Conservation (phyloP, 1,140 invertebrate species). For the Drosophila murphyi region DNA sequence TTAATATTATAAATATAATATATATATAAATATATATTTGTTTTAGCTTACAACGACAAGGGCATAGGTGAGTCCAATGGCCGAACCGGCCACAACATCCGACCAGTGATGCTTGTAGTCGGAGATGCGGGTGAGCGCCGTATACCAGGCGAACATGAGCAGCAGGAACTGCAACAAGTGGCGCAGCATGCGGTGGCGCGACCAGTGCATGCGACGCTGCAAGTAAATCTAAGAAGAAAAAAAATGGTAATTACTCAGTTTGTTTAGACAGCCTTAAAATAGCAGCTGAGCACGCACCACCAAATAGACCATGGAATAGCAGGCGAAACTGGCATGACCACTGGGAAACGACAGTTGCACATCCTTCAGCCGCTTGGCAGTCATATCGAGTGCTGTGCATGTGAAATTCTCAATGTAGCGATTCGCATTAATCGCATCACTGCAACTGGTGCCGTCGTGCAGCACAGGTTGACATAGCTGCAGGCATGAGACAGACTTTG, state of each 20-base stretch:
- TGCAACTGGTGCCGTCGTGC: slow-evolving; percentile 85
- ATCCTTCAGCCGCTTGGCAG: slow-evolving; percentile 87
- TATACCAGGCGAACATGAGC: slow-evolving; percentile 91
- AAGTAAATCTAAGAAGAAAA: slow-evolving; percentile 90
- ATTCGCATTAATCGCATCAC: slow-evolving; percentile 85
- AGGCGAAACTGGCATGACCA: slow-evolving; percentile 92
- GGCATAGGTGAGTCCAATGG: slow-evolving; percentile 86
- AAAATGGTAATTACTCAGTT: neutral
- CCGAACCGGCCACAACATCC: slow-evolving; percentile 87
- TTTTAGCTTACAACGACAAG: slow-evolving; percentile 85
- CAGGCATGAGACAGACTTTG: neutral
- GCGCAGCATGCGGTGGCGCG: slow-evolving; percentile 89
- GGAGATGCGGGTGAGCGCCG: slow-evolving; percentile 93
- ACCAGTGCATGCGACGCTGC: slow-evolving; percentile 90
- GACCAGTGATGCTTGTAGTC: slow-evolving; percentile 98
- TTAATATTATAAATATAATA: too few relatives aligned
- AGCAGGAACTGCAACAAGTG: slow-evolving; percentile 91
- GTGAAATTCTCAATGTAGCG: slow-evolving; percentile 88
- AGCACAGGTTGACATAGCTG: slow-evolving; percentile 89
- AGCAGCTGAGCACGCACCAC: slow-evolving; percentile 87
- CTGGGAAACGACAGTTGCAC: slow-evolving; percentile 92
- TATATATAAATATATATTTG: too few relatives aligned
- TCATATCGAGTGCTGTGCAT: slow-evolving; percentile 86
- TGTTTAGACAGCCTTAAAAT: neutral
- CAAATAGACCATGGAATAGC: slow-evolving; percentile 92